Percentiles rank a stretch among this genome's conserved stretches.
phyloP scores from a whole-genome alignment of 2,797 vertebrate genomes.

The Echeneis naucrates region DNA sequence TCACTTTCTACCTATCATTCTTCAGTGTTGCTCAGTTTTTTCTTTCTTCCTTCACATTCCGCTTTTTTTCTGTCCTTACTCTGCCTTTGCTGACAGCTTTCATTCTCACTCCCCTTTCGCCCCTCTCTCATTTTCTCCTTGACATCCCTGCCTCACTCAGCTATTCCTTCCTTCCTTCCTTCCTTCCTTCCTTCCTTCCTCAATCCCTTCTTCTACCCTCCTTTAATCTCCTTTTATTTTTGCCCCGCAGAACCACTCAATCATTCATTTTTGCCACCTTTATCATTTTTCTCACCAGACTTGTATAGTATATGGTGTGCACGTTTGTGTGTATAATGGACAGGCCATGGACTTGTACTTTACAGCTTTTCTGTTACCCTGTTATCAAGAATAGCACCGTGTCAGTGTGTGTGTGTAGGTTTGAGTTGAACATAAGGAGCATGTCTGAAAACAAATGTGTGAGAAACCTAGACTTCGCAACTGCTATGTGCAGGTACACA shows the following conservation, averaged over 20 bases:
- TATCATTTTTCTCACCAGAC: slow-evolving; percentile 51
- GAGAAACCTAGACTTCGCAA: slow-evolving; percentile 33
- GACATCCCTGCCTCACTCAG: slow-evolving; percentile 33
- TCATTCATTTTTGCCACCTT: slow-evolving; percentile 79
- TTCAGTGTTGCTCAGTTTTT: slow-evolving; percentile 34
- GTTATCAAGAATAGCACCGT: slow-evolving; percentile 46
- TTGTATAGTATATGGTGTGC: slow-evolving; percentile 6
- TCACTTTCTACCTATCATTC: slow-evolving; percentile 52
- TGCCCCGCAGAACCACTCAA: slow-evolving; percentile 71
- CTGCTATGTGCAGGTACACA: slow-evolving; percentile 11
- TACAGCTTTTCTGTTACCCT: slow-evolving; percentile 41
- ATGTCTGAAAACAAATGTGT: slow-evolving; percentile 22
- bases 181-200: slow-evolving; percentile 31
- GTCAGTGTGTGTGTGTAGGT: slow-evolving; percentile 50
- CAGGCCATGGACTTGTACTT: slow-evolving; percentile 32
- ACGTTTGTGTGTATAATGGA: slow-evolving; percentile 1
- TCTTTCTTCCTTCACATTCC: slow-evolving; percentile 34
- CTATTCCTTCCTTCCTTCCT: slow-evolving; percentile 30
- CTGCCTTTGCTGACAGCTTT: slow-evolving; percentile 63
- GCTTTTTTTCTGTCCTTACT: slow-evolving; percentile 49
- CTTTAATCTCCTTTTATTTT: slow-evolving; percentile 69
- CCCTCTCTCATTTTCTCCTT: slow-evolving; percentile 39
- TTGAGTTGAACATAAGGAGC: slow-evolving; percentile 60
- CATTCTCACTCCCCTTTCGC: slow-evolving; percentile 44
- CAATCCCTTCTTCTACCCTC: slow-evolving; percentile 27